Evolutionary conservation across 2,797 vertebrate species (phyloP).

Genomic region (Bradypodion pumilum): DNA sequence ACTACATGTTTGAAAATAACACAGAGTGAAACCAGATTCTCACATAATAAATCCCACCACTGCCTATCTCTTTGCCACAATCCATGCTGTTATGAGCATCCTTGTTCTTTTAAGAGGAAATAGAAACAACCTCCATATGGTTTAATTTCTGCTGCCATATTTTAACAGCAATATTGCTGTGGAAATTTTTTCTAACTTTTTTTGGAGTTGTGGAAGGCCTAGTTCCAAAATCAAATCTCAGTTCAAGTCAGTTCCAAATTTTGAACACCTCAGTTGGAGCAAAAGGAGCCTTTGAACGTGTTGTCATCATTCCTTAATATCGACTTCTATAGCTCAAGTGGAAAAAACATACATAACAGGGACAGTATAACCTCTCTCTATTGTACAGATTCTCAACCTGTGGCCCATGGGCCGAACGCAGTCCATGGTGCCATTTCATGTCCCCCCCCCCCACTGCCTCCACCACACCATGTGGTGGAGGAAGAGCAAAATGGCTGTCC

Average conservation of each 20-base stretch:
- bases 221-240: conserved; percentile 54
- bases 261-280: conserved; percentile 29
- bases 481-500: no score
- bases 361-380: conserved; percentile 80
- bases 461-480: no score
- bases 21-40: conserved; percentile 51
- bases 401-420: no score
- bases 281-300: conserved; percentile 45
- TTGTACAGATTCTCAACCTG: no score
- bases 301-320: conserved; percentile 72
- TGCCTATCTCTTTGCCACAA: conserved; percentile 50
- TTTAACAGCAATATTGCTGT: conserved; percentile 38
- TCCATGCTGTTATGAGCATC: conserved; percentile 60
- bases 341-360: conserved; percentile 70
- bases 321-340: conserved; percentile 78
- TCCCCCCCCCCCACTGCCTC: no score
- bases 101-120: conserved; percentile 56
- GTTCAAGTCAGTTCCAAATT: conserved; percentile 24
- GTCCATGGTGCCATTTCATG: no score
- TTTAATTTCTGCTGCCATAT: conserved; percentile 61
- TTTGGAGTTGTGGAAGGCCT: not conserved
- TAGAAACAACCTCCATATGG: conserved; percentile 42
- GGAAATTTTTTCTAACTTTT: not conserved
- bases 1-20: conserved; percentile 62
- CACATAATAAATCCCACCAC: conserved; percentile 49